phyloP scores from a whole-genome alignment of 2,888 invertebrate genomes.

The Ormyrus rosae region DNA sequence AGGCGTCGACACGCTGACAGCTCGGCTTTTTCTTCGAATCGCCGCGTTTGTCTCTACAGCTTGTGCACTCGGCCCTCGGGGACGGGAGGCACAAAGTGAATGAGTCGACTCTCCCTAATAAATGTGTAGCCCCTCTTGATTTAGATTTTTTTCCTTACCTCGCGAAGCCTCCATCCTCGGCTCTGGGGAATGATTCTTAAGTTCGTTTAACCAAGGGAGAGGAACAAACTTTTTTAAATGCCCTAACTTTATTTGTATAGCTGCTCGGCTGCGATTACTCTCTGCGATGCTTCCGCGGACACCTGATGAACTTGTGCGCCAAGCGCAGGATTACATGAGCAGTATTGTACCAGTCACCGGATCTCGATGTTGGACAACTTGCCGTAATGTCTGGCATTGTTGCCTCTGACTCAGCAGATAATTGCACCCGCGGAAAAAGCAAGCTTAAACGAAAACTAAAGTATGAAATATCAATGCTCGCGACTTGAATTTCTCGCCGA shows the following conservation, averaged over 20 bases:
- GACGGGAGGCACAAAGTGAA: constrained; percentile 64
- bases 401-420: no score
- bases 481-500: no score
- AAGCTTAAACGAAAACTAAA: no score
- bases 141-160: constrained; percentile 16
- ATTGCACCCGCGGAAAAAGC: no score
- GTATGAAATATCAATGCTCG: no score
- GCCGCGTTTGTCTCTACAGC: not conserved
- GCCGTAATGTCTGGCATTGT: no score
- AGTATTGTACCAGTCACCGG: no score
- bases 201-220: not conserved
- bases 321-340: not conserved
- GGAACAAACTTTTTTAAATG: constrained; percentile 13
- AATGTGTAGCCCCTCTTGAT: constrained; percentile 18
- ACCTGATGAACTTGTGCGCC: not conserved
- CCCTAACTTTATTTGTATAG: constrained; percentile 24
- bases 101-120: constrained; percentile 58
- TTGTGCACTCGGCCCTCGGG: constrained; percentile 4
- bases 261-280: constrained; percentile 9
- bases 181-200: constrained; percentile 37
- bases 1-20: constrained; percentile 68
- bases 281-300: not conserved
- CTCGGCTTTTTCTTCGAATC: not conserved
- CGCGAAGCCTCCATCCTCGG: no score
- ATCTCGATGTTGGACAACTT: no score